Evolutionary conservation across 2,888 invertebrate species (phyloP).

Genomic region (Heteromyza rotundicornis): DNA sequence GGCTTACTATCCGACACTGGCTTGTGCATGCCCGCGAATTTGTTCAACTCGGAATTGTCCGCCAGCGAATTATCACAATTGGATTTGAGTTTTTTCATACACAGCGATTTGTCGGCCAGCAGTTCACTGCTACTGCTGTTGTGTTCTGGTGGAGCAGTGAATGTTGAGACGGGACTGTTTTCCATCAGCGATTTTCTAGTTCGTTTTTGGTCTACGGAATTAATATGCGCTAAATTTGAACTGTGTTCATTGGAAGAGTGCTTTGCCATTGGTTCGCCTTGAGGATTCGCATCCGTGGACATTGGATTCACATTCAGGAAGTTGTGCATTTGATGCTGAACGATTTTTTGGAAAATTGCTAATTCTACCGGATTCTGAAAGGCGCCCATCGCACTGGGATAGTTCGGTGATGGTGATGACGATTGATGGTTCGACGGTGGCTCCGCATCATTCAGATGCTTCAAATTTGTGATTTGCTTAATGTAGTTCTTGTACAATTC

Average conservation of each 20-base stretch:
- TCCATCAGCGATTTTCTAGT: background rate
- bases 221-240: conserved; percentile 9
- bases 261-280: background rate
- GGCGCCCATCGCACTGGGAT: conserved; percentile 44
- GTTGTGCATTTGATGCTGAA: conserved; percentile 65
- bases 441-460: conserved; percentile 32
- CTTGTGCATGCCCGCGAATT: conserved; percentile 49
- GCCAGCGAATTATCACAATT: conserved; percentile 19
- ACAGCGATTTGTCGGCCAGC: background rate
- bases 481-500: conserved; percentile 46
- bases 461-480: conserved; percentile 59
- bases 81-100: background rate
- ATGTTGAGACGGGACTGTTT: background rate
- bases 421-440: conserved; percentile 22
- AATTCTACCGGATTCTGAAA: conserved; percentile 56
- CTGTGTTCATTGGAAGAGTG: conserved; percentile 10
- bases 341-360: conserved; percentile 76
- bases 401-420: conserved; percentile 11
- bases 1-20: conserved; percentile 66
- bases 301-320: conserved; percentile 58
- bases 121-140: background rate
- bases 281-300: conserved; percentile 62
- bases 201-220: conserved; percentile 9
- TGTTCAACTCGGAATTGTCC: conserved; percentile 24
- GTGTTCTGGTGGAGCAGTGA: background rate